A percentile compares a stretch with the other conserved stretches of the same genome.
These are phyloP conservation scores for Mythimna lalbum DNA, from an alignment of 2,888 invertebrate species.

Conservation along the genomic window DNA sequence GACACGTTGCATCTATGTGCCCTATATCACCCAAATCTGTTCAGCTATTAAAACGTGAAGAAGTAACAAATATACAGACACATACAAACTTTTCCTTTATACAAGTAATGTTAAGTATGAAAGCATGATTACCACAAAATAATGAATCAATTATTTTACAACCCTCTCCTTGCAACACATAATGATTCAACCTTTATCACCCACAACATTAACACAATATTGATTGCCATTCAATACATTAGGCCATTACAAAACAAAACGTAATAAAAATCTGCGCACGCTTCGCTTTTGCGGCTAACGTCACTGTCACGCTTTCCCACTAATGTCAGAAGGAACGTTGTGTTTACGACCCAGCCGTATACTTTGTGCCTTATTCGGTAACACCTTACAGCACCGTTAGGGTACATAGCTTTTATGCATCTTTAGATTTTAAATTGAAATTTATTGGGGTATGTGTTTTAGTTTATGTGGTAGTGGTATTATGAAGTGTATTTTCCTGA, in stretches of 20 bases:
- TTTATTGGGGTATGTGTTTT: constrained; percentile 42
- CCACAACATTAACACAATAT: constrained; percentile 18
- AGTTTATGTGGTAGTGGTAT: constrained; percentile 18
- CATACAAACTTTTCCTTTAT: too few relatives aligned
- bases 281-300: constrained; percentile 54
- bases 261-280: constrained; percentile 51
- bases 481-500: not conserved
- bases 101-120: too few relatives aligned
- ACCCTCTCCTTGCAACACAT: not conserved
- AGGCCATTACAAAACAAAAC: constrained; percentile 36
- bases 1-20: not conserved
- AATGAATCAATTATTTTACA: not conserved
- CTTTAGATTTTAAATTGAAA: constrained; percentile 58
- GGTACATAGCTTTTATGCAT: constrained; percentile 51
- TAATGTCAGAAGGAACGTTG: constrained; percentile 49
- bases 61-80: too few relatives aligned
- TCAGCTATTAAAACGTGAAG: too few relatives aligned
- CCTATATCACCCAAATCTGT: too few relatives aligned
- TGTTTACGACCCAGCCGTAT: constrained; percentile 52
- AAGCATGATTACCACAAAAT: too few relatives aligned
- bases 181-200: not conserved
- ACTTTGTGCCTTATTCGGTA: constrained; percentile 56
- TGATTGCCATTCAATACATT: constrained; percentile 48
- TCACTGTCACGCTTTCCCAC: constrained; percentile 59
- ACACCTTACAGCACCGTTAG: constrained; percentile 42